phyloP scores from a whole-genome alignment of 2,888 invertebrate genomes.

The Acronicta leporina region DNA sequence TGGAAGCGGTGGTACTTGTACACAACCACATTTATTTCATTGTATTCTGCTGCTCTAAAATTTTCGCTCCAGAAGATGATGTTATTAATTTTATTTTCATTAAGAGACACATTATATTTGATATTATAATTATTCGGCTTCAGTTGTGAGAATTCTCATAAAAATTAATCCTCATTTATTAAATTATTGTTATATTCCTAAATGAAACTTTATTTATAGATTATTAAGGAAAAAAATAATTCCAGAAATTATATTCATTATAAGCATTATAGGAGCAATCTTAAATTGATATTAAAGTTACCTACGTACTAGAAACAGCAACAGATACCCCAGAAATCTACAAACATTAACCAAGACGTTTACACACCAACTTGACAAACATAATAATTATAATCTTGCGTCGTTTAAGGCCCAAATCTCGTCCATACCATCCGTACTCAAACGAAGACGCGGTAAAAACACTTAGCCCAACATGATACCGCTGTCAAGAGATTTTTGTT shows the following conservation, averaged over 20 bases:
- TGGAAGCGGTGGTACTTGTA: constrained; percentile 39
- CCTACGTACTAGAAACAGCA: constrained; percentile 14
- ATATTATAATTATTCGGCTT: neutral
- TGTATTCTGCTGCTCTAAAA: constrained; percentile 24
- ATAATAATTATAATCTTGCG: constrained; percentile 53
- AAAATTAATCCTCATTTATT: too few relatives aligned
- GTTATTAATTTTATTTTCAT: constrained; percentile 41
- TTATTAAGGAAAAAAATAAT: too few relatives aligned
- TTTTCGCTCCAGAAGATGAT: constrained; percentile 17
- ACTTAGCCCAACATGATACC: constrained; percentile 49
- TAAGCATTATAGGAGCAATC: too few relatives aligned
- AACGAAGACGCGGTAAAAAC: constrained; percentile 8
- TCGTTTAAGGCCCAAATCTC: constrained; percentile 49
- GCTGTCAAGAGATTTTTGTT: constrained; percentile 60
- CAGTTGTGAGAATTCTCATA: neutral
- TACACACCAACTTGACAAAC: constrained; percentile 43
- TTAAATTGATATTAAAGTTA: too few relatives aligned
- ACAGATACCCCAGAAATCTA: constrained; percentile 19
- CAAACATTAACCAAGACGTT: constrained; percentile 36
- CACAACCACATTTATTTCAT: constrained; percentile 46
- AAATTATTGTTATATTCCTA: too few relatives aligned
- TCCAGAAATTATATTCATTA: too few relatives aligned
- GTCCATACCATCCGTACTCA: constrained; percentile 15
- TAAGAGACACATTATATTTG: constrained; percentile 6
- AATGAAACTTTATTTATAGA: too few relatives aligned